phyloP scores from a whole-genome alignment of 64 coral and sea anemone species.

The Montipora capricornis region DNA sequence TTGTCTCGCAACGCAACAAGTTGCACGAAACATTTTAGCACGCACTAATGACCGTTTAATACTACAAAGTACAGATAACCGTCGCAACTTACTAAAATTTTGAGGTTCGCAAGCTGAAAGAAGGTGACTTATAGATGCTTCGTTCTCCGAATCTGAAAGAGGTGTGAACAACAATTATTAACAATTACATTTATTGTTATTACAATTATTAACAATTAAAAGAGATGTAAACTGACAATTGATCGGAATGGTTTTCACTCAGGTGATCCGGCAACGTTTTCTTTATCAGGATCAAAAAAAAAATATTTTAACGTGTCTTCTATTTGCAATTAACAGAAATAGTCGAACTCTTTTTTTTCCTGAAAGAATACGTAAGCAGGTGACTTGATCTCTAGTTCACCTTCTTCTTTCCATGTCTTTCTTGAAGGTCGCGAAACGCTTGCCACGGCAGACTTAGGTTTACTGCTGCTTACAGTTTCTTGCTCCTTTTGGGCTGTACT shows the following conservation, averaged over 20 bases:
- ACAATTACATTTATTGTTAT: too few species aligned
- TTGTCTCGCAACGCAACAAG: too few species aligned
- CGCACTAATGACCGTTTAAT: too few species aligned
- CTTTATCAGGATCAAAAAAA: too few species aligned
- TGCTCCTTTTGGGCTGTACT: constrained; percentile 31
- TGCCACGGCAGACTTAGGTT: neutral
- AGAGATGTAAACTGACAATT: neutral
- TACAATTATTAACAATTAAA: too few species aligned
- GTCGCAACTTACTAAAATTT: constrained; percentile 29
- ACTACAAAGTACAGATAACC: too few species aligned
- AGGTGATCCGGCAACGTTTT: neutral
- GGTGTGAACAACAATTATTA: neutral
- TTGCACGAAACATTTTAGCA: too few species aligned
- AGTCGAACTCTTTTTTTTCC: neutral
- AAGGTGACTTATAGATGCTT: constrained; percentile 23
- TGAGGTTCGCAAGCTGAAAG: constrained; percentile 32
- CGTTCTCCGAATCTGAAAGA: constrained; percentile 6
- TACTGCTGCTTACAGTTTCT: neutral
- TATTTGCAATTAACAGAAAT: neutral
- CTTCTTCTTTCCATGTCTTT: constrained; percentile 36
- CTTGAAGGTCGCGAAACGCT: neutral
- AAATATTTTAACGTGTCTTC: too few species aligned
- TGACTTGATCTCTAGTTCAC: neutral
- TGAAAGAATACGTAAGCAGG: neutral
- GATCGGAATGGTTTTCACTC: neutral